Evolutionary conservation across 2,888 invertebrate species (phyloP), one percentile per base, ranked within the genome.

Genomic region (Dasypolia templi): DNA sequence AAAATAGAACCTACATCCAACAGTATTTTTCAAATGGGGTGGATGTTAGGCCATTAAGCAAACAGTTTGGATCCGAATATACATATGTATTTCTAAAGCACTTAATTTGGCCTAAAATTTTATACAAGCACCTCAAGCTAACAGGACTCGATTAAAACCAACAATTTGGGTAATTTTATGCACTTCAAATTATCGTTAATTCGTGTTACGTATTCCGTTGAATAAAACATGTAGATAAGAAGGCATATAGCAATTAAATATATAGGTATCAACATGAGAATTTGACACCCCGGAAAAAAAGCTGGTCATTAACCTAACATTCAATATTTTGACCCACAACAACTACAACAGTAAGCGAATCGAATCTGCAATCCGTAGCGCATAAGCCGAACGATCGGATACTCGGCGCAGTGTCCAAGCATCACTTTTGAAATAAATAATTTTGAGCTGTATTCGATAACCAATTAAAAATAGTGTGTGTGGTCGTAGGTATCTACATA

Each of bases 211-310:
- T 35, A 6, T 49, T 67, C 17, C n/a, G 17, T 68, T 4, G 51
- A 69, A 70, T 14, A 32, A 70, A 70, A 53, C n/a, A 39, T 14
- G 29, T 68, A 22, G 14, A 4, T 39, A 49, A n/a, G 26, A 22
- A 35, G 19, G n/a, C 17, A 12, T 44, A 5, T 19, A 14, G 29
- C 29, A 44, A 32, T 42, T 62, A n/a, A n/a, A n/a, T 35, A 26
- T 1, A 1, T 22, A 29, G 0, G 22, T 67, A 49, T 44, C 6
- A 12, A 44, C 32, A 46, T n/a, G n/a, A n/a, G n/a, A n/a, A n/a
- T n/a, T n/a, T n/a, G n/a, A n/a, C n/a, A n/a, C n/a, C n/a, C n/a
- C n/a, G n/a, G n/a, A n/a, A n/a, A n/a, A n/a, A n/a, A n/a, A n/a
- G 11, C 4, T 39, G 26, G 14, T 39, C 26, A 39, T 5, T 22